These are phyloP conservation scores for Pachypsylla venusta DNA, from an alignment of 1,140 invertebrate genomes.

Conservation along the genomic window DNA sequence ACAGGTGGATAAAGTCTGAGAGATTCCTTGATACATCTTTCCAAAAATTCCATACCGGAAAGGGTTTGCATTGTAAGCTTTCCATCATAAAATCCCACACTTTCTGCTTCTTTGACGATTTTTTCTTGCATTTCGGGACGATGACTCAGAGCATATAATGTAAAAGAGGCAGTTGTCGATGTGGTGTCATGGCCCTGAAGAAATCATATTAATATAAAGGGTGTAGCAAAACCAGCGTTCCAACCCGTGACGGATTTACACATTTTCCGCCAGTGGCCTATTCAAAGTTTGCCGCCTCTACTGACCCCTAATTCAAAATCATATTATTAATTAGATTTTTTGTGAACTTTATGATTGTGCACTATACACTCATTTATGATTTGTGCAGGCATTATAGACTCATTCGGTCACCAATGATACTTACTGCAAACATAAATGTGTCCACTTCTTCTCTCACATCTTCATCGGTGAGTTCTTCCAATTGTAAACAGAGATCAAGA, in stretches of 20 bases:
- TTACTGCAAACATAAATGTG: constrained; percentile 53
- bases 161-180: constrained; percentile 32
- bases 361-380: too few relatives aligned
- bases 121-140: constrained; percentile 35
- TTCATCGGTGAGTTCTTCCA: constrained; percentile 30
- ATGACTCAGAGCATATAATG: constrained; percentile 33
- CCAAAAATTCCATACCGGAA: constrained; percentile 33
- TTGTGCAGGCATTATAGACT: too few relatives aligned
- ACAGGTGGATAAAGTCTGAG: constrained; percentile 34
- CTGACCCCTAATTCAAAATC: too few relatives aligned
- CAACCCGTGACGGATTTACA: too few relatives aligned
- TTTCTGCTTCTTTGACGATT: constrained; percentile 30
- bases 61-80: constrained; percentile 29
- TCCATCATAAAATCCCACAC: constrained; percentile 26
- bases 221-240: too few relatives aligned
- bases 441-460: constrained; percentile 45
- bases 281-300: too few relatives aligned
- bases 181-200: constrained; percentile 23
- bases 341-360: too few relatives aligned
- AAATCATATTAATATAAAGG: too few relatives aligned
- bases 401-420: constrained; percentile 1
- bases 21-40: constrained; percentile 35
- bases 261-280: too few relatives aligned
- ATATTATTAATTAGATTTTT: too few relatives aligned
- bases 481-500: constrained; percentile 36